These are phyloP conservation scores for Apamea epomidion DNA, from an alignment of 2,888 invertebrate genomes.

Conservation along the genomic window DNA sequence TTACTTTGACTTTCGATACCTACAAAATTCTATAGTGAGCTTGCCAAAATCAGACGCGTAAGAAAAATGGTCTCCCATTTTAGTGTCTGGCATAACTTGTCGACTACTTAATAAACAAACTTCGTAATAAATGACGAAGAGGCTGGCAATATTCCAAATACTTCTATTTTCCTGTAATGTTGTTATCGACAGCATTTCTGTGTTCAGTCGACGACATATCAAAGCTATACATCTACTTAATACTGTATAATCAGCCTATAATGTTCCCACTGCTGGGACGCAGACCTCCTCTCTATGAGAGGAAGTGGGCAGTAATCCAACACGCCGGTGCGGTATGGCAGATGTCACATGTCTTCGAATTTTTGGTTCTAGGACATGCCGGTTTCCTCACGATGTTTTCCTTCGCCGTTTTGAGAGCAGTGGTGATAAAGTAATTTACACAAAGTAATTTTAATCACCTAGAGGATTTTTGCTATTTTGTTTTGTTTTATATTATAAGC, in stretches of 20 bases:
- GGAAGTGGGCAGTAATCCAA: not conserved
- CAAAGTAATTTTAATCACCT: too few species aligned
- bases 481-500: too few species aligned
- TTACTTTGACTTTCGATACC: not conserved
- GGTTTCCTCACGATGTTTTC: too few species aligned
- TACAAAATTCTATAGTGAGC: not conserved
- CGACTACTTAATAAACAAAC: slow-evolving; percentile 42
- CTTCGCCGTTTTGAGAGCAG: too few species aligned
- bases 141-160: slow-evolving; percentile 45
- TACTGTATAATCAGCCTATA: too few species aligned
- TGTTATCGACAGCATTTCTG: slow-evolving; percentile 11
- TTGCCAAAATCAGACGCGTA: not conserved
- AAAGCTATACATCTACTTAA: not conserved
- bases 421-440: too few species aligned
- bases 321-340: not conserved
- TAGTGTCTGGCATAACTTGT: slow-evolving; percentile 13
- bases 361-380: too few species aligned
- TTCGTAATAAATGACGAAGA: slow-evolving; percentile 35
- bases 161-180: slow-evolving; percentile 10
- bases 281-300: not conserved
- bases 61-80: not conserved
- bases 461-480: too few species aligned
- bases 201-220: not conserved
- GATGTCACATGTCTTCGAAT: not conserved
- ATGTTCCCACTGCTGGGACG: not conserved